Conservation (phyloP, 2,113 vertebrate species). For the Zosterops lateralis region DNA sequence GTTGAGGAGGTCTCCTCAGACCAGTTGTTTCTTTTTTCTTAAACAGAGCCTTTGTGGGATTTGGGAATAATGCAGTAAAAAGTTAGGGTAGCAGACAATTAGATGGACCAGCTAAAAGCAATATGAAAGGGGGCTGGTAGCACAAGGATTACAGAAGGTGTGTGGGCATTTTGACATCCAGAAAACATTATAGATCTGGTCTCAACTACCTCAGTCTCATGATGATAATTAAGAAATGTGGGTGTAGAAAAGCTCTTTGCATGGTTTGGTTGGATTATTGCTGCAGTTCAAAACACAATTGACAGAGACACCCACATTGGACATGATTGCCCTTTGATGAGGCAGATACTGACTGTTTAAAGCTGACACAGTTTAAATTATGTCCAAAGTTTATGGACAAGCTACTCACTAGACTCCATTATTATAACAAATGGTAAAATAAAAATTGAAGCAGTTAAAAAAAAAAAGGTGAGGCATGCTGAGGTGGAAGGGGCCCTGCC, state of each 20-base stretch:
- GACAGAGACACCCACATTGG: constrained; percentile 77
- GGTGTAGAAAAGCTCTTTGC: constrained; percentile 75
- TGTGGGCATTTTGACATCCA: constrained; percentile 81
- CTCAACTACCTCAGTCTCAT: constrained; percentile 80
- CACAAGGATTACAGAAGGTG: constrained; percentile 77
- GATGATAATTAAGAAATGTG: constrained; percentile 85
- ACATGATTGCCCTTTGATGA: constrained; percentile 79
- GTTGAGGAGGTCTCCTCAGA: constrained; percentile 19
- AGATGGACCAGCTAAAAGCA: constrained; percentile 65
- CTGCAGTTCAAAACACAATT: constrained; percentile 80
- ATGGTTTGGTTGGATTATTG: constrained; percentile 74
- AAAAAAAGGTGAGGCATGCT: neutral
- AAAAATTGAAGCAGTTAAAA: constrained; percentile 37
- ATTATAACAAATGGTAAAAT: constrained; percentile 69
- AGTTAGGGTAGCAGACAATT: constrained; percentile 64
- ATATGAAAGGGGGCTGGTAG: constrained; percentile 67
- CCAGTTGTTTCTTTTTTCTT: constrained; percentile 32
- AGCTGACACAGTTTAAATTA: constrained; percentile 78
- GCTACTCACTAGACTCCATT: constrained; percentile 66
- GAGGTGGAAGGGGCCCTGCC: neutral
- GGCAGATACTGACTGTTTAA: constrained; percentile 77
- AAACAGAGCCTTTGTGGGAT: constrained; percentile 32
- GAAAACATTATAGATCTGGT: constrained; percentile 80
- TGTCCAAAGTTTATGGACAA: constrained; percentile 70
- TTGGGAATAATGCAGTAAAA: constrained; percentile 62